Base-by-base conservation (phyloP, 1,140 invertebrate species). In the Cyclina sinensis region DNA sequence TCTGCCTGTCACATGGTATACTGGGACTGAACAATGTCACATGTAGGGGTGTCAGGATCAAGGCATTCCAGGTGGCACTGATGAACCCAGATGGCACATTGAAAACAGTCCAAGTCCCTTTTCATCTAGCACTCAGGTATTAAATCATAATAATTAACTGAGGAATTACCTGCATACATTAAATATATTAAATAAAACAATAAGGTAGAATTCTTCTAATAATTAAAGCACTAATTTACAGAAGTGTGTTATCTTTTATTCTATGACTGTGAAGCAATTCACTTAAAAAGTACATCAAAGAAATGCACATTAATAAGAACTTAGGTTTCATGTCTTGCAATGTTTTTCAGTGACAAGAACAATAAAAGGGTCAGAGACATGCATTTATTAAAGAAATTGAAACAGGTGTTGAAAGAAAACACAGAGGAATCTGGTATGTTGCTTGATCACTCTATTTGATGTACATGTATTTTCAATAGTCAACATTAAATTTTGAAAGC, bases 341-440 rank as follows among this genome's bases (percentile, higher is more conserved):
- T 79, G 32, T 90, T 24, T 90, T 92, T 84, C 88, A 97, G 97
- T 93, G 98, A 97, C 91, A 98, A 98, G 95, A 98, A 98, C 95
- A 98, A 97, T 88, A 97, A 97, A 92, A 97, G 97, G 91, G 97
- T 98, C 0, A 96, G 98, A 91, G 98, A 99, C 95, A 96, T 99
- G 59, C 98, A 99, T 96, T 95, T 98, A 54, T 96, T 99, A 70
- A 97, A 98, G 92, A 97, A 98, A 85, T 82, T 96, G 16, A 96
- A 96, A 90, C 76, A 94, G 39, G 74, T 93, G 24, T 86, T 96
- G 18, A 96, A 95, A 89, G 95, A 95, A 80, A 94, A 94, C 78
- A 89, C 70, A 37, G 90, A 90, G 32, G 93, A 95, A 88, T 91
- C 93, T 88, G 94, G 94, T 94, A 82, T 46, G n/a, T 35, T 48